Base-by-base conservation (phyloP, 2,113 vertebrate species). In the Macrotis lagotis region DNA sequence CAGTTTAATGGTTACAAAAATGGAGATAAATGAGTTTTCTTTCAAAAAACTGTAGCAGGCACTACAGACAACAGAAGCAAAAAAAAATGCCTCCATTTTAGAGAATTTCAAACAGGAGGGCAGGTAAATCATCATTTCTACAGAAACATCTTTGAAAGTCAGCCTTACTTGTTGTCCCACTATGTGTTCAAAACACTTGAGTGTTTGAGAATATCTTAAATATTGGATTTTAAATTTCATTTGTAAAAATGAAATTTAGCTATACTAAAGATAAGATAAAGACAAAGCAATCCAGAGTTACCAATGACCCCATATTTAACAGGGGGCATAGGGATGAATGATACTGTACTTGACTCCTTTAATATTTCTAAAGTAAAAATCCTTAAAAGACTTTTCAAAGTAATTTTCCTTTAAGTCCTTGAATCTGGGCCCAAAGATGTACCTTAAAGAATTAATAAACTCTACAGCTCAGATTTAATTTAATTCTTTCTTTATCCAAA, bases 401-500 rank as follows among this genome's bases (percentile, higher is more conserved):
- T 96, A 98, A 98, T 98, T 98, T 98, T 97, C 93, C 95, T 96
- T 92, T 97, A 97, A 98, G 95, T 98, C 96, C 96, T 98, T 95
- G 91, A 97, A 98, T 96, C 97, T 88, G 92, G 96, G 95, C 94
- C 96, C 91, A 94, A 90, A 37, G 97, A 97, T 96, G 97, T 97
- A 49, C 94, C 97, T 93, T 96, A 98, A 93, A 94, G 97, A 97
- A 96, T 44, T 95, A 97, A 97, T 97, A 93, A 94, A 97, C 94
- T 96, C 90, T 37, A 96, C 91, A 92, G 96, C 96, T 89, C 93
- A 98, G 97, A 97, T 96, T 98, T 98, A 94, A 97, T 97, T 93
- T 98, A 98, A 98, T 98, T 97, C 95, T 96, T 94, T 96, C 44
- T 98, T 98, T 97, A 98, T 98, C 98, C 97, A 96, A 95, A 0